A percentile compares a stretch with the other conserved stretches of the same genome.
Conservation (phyloP, 1,140 invertebrate genomes). For the Thalassaphorura encarpata region DNA sequence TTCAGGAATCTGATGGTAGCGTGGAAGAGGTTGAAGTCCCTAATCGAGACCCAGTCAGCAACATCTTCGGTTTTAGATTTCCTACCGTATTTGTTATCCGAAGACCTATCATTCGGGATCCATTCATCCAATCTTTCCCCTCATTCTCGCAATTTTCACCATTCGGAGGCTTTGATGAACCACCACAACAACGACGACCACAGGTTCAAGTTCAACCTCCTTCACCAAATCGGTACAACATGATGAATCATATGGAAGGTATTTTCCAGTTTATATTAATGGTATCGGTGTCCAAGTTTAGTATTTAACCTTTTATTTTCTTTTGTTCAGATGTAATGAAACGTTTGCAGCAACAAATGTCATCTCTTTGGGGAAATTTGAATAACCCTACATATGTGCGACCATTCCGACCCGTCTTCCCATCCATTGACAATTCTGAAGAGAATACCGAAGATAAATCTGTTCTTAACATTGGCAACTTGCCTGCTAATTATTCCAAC, state of each 20-base stretch:
- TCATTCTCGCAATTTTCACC: conserved; percentile 8
- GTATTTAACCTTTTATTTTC: not conserved
- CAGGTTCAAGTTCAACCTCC: not conserved
- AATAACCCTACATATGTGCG: conserved; percentile 5
- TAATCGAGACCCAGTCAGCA: too few species aligned
- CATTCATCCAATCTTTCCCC: too few species aligned
- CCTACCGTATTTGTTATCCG: conserved; percentile 27
- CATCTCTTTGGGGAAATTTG: conserved; percentile 22
- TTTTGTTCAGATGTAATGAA: conserved; percentile 27
- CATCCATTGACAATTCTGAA: not conserved
- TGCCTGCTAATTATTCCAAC: conserved; percentile 30
- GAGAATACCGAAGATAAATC: conserved; percentile 3
- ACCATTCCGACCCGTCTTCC: conserved; percentile 6
- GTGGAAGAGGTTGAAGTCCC: not conserved
- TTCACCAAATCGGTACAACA: not conserved
- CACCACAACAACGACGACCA: not conserved
- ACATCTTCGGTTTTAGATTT: conserved; percentile 20
- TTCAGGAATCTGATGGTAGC: not conserved
- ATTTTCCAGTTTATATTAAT: not conserved
- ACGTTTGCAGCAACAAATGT: conserved; percentile 29
- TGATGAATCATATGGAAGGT: conserved; percentile 20
- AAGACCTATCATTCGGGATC: conserved; percentile 25
- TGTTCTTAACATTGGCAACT: conserved; percentile 8
- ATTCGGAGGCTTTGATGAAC: conserved; percentile 11
- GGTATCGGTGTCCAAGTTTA: not conserved